These are phyloP conservation scores for Amitus sp. DNA, from an alignment of 2,888 invertebrate genomes.

Conservation along the genomic window DNA sequence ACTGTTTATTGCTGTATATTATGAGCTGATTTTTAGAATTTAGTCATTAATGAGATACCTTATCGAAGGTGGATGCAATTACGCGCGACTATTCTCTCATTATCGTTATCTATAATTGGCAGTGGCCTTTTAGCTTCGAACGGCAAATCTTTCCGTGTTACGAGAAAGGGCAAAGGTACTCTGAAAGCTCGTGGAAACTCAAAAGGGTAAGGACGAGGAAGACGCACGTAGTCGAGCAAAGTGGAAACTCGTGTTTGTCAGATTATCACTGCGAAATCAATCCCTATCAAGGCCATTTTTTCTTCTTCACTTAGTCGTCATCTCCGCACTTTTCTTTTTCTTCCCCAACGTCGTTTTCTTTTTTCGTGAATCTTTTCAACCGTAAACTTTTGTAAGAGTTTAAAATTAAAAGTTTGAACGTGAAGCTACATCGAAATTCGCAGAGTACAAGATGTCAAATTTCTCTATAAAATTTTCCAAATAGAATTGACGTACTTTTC, in stretches of 20 bases:
- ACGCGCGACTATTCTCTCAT: conserved; percentile 17
- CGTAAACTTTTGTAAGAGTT: too few species aligned
- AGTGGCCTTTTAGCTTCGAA: conserved; percentile 19
- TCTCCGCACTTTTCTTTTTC: too few species aligned
- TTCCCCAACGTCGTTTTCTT: too few species aligned
- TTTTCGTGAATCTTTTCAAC: too few species aligned
- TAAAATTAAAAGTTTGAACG: too few species aligned
- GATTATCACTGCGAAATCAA: conserved; percentile 64
- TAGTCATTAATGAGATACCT: conserved; percentile 21
- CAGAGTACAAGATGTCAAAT: too few species aligned
- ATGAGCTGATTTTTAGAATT: conserved; percentile 13
- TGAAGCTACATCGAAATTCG: too few species aligned
- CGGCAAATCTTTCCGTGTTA: conserved; percentile 28
- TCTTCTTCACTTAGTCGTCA: conserved; percentile 29
- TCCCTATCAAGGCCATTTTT: conserved; percentile 56
- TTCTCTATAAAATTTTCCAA: too few species aligned
- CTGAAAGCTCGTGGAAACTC: conserved; percentile 24
- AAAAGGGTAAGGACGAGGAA: conserved; percentile 20
- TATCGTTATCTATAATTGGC: conserved; percentile 35
- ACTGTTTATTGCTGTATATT: conserved; percentile 3
- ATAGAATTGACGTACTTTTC: too few species aligned
- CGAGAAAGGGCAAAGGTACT: conserved; percentile 25
- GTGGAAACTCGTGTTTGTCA: conserved; percentile 65
- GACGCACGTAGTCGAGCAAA: conserved; percentile 50
- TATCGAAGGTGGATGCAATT: conserved; percentile 27